Evolutionary conservation across 2,797 vertebrate genomes (phyloP).

Genomic region (Masticophis lateralis): DNA sequence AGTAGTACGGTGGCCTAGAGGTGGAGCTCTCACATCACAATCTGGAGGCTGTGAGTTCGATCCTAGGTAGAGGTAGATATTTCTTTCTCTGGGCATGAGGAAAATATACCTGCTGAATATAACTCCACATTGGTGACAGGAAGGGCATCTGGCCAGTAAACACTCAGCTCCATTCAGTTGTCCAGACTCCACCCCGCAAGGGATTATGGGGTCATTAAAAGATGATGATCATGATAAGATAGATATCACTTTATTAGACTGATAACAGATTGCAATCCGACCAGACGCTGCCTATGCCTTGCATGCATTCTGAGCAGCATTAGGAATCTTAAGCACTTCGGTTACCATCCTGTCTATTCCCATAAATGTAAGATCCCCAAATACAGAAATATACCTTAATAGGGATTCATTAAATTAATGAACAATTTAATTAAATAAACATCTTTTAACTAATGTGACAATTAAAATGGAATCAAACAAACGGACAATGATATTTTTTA

Average conservation of each 20-base stretch:
- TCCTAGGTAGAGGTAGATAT: too few species aligned
- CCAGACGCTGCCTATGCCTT: background rate
- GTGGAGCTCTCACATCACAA: too few species aligned
- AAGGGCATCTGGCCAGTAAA: too few species aligned
- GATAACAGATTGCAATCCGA: background rate
- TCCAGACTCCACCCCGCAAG: too few species aligned
- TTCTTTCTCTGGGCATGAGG: too few species aligned
- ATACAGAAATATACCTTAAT: background rate
- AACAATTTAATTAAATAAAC: background rate
- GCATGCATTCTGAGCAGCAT: background rate
- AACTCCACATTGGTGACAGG: too few species aligned
- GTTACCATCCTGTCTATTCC: background rate
- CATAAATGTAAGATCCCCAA: background rate
- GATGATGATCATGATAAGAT: background rate
- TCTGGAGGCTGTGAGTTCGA: too few species aligned
- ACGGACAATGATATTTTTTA: background rate
- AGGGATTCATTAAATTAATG: background rate
- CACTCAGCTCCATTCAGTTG: too few species aligned
- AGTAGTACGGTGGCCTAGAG: too few species aligned
- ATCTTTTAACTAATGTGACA: background rate
- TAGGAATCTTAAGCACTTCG: background rate
- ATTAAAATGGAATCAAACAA: background rate
- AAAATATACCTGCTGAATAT: too few species aligned
- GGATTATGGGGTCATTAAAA: too few species aligned
- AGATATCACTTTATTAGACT: slow-evolving; percentile 5